These are phyloP conservation scores for Ibycter americanus DNA, from an alignment of 2,797 vertebrate genomes.

Conservation along the genomic window DNA sequence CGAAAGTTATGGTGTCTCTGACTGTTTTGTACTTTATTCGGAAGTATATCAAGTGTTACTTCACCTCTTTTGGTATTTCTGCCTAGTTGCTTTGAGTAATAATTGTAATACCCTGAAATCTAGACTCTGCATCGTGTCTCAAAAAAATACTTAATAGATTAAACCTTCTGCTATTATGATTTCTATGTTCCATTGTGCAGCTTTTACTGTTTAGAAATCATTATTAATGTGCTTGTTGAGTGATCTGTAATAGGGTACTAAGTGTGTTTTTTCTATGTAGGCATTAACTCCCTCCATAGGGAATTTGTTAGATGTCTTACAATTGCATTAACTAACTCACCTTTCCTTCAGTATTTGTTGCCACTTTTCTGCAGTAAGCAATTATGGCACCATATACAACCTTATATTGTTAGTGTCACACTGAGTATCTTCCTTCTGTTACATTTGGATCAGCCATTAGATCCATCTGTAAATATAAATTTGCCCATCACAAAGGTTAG, in stretches of 20 bases:
- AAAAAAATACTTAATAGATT: not conserved
- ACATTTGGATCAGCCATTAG: not conserved
- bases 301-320: rapidly evolving
- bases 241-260: not conserved
- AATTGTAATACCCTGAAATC: not conserved
- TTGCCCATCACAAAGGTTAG: not conserved
- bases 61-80: not conserved
- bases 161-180: not conserved
- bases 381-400: rapidly evolving
- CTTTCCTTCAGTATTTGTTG: rapidly evolving
- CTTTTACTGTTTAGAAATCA: not conserved
- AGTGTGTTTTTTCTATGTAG: not conserved
- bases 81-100: not conserved
- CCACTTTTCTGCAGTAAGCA: not conserved
- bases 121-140: not conserved
- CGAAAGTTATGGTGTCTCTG: not conserved
- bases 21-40: not conserved
- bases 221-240: not conserved
- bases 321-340: not conserved
- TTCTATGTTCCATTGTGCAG: not conserved
- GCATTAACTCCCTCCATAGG: not conserved
- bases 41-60: not conserved
- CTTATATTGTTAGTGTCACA: rapidly evolving
- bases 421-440: not conserved
- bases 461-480: rapidly evolving